Conservation (phyloP, 1,140 invertebrate species). For the Lysiphlebus fabarum region DNA sequence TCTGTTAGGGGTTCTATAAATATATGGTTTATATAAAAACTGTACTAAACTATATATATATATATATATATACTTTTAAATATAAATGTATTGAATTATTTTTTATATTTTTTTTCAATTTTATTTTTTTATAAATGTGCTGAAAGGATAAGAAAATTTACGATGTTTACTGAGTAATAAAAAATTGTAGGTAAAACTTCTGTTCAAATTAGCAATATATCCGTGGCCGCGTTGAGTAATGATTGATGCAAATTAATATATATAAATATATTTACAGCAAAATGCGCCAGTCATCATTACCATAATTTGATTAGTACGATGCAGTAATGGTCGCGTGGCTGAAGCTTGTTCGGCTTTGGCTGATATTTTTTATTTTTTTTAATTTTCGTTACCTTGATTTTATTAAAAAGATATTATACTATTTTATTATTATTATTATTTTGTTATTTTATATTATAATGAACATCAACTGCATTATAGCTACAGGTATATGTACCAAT, state of each 20-base stretch:
- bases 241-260: constrained; percentile 18
- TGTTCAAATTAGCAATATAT: constrained; percentile 5
- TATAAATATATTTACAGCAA: constrained; percentile 3
- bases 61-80: too few species aligned
- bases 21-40: too few species aligned
- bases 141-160: too few species aligned
- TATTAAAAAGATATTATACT: background rate
- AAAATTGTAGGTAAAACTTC: background rate
- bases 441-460: constrained; percentile 3
- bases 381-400: background rate
- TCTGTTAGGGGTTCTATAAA: too few species aligned
- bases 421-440: background rate
- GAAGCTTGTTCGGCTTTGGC: constrained; percentile 26
- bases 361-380: constrained; percentile 20
- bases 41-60: too few species aligned
- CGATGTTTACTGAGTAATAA: too few species aligned
- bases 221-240: constrained; percentile 13
- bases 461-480: too few species aligned
- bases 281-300: constrained; percentile 24
- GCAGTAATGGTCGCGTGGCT: constrained; percentile 32
- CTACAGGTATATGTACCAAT: too few species aligned
- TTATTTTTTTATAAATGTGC: too few species aligned
- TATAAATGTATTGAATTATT: too few species aligned
- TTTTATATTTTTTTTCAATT: too few species aligned
- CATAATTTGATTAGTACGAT: constrained; percentile 32